These are phyloP conservation scores for Myopa testacea DNA, from an alignment of 2,888 invertebrate genomes.

Conservation along the genomic window DNA sequence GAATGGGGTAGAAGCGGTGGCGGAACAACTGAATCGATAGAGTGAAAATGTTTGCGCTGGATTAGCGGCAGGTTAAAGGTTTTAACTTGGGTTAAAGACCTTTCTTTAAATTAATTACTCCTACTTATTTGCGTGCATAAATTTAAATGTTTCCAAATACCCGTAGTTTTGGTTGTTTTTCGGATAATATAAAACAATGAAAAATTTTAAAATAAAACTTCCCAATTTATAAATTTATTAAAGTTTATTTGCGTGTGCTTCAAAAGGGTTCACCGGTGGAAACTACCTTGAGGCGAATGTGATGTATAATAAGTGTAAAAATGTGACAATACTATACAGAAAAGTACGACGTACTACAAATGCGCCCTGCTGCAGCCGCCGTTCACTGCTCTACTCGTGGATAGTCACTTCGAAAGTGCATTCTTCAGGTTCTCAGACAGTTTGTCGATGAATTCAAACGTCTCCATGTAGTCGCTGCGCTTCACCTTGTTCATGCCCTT, in stretches of 20 bases:
- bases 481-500: conserved; percentile 85
- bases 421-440: conserved; percentile 85
- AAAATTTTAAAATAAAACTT: too few species aligned
- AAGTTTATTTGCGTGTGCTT: too few species aligned
- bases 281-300: neutral
- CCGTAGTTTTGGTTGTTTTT: neutral
- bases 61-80: conserved; percentile 29
- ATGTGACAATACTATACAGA: too few species aligned
- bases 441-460: conserved; percentile 97
- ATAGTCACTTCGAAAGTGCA: conserved; percentile 58
- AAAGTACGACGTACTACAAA: conserved; percentile 19
- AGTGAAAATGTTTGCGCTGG: conserved; percentile 17
- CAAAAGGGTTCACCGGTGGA: neutral
- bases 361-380: conserved; percentile 28
- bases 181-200: too few species aligned
- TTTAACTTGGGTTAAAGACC: conserved; percentile 32
- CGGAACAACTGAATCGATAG: conserved; percentile 34
- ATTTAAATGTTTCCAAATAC: neutral
- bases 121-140: neutral
- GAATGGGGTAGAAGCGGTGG: conserved; percentile 23
- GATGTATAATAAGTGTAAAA: neutral
- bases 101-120: neutral
- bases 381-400: neutral
- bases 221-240: too few species aligned
- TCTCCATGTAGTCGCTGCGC: conserved; percentile 91